Evolutionary conservation across 2,797 vertebrate genomes (phyloP).

Genomic region (Sarcophilus harrisii): DNA sequence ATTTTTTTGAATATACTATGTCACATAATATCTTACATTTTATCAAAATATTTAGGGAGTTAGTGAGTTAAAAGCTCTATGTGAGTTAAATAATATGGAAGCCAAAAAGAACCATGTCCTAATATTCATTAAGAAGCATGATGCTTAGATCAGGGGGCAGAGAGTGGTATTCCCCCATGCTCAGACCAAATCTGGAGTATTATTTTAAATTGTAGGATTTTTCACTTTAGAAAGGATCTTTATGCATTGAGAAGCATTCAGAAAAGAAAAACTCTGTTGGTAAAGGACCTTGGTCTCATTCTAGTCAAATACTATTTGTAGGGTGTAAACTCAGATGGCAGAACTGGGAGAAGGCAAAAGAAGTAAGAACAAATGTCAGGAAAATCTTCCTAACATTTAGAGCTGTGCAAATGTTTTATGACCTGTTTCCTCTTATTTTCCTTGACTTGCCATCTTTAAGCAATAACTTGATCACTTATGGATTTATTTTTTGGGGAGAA

Average conservation of each 20-base stretch:
- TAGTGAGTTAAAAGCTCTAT: too few relatives aligned
- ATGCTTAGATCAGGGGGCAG: neutral
- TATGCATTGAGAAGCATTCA: neutral
- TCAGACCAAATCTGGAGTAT: neutral
- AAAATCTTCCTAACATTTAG: neutral
- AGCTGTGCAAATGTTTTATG: neutral
- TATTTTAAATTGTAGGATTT: neutral
- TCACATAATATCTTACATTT: neutral
- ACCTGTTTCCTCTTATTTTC: neutral
- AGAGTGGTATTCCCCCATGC: neutral
- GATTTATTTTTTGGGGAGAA: too few relatives aligned
- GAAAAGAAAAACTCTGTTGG: neutral
- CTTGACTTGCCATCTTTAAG: neutral
- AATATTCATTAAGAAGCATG: neutral
- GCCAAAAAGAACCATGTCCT: neutral
- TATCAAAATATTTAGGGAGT: neutral
- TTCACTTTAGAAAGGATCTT: neutral
- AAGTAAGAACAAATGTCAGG: neutral
- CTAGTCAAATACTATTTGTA: neutral
- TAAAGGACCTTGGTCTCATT: neutral
- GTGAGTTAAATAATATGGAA: neutral
- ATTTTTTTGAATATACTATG: neutral
- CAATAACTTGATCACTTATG: neutral
- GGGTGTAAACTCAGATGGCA: neutral
- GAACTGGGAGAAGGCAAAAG: neutral